These are phyloP conservation scores for Carettochelys insculpta DNA, from an alignment of 2,113 vertebrate species.

Conservation along the genomic window DNA sequence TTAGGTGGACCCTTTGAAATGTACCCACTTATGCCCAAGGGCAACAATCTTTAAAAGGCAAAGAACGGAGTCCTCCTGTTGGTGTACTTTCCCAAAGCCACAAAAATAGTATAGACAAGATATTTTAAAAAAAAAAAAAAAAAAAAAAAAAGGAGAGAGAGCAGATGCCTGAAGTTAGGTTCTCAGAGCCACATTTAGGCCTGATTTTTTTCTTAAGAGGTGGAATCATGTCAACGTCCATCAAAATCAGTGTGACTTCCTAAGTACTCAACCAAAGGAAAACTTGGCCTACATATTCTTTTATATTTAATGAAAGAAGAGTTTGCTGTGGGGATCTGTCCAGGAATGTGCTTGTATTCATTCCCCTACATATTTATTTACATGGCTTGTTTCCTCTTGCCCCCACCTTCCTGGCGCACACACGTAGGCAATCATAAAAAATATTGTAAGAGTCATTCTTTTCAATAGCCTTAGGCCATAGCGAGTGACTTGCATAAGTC, in stretches of 20 bases:
- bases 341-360: neutral
- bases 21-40: neutral
- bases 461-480: neutral
- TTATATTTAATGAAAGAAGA: neutral
- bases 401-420: neutral
- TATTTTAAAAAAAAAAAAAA: too few relatives aligned
- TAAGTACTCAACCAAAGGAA: conserved; percentile 34
- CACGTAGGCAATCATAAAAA: conserved; percentile 4
- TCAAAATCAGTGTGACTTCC: conserved; percentile 27
- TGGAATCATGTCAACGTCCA: conserved; percentile 41
- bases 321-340: neutral
- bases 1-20: neutral
- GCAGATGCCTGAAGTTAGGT: conserved; percentile 16
- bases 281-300: neutral
- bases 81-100: neutral
- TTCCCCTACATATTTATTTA: conserved; percentile 14
- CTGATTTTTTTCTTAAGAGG: conserved; percentile 27
- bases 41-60: neutral
- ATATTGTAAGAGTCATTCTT: neutral
- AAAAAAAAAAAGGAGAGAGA: neutral
- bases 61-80: neutral
- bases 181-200: conserved; percentile 41
- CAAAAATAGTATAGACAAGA: neutral
- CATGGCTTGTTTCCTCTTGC: neutral
- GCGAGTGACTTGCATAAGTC: neutral